phyloP scores from a whole-genome alignment of 2,888 invertebrate genomes.

The Hypselothyrea guttata region DNA sequence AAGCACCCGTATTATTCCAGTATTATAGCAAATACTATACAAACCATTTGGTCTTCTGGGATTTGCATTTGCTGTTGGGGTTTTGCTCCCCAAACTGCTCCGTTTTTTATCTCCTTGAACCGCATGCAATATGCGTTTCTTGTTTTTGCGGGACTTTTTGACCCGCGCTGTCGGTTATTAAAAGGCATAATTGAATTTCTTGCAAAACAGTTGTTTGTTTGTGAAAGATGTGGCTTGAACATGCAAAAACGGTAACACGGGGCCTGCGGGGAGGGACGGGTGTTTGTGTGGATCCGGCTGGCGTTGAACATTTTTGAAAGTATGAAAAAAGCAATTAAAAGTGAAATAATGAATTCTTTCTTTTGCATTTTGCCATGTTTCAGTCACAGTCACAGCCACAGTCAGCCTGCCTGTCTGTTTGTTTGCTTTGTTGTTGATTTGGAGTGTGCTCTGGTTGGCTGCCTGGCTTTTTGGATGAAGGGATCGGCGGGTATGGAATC shows the following conservation, averaged over 20 bases:
- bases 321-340: constrained; percentile 81
- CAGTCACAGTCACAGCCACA: constrained; percentile 12
- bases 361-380: constrained; percentile 50
- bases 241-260: constrained; percentile 62
- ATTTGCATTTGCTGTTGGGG: neutral
- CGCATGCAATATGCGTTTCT: constrained; percentile 45
- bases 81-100: neutral
- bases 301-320: constrained; percentile 70
- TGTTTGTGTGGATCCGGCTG: constrained; percentile 37
- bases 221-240: constrained; percentile 71
- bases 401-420: constrained; percentile 4
- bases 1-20: no score
- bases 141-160: constrained; percentile 35
- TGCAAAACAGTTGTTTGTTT: constrained; percentile 70
- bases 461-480: constrained; percentile 46
- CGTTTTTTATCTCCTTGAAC: constrained; percentile 3
- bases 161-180: constrained; percentile 68
- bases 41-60: neutral
- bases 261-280: constrained; percentile 3
- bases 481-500: constrained; percentile 49
- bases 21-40: no score
- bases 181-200: constrained; percentile 79
- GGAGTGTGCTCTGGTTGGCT: constrained; percentile 41
- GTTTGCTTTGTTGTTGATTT: constrained; percentile 24
- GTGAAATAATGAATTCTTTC: constrained; percentile 80